phyloP scores from a whole-genome alignment of 2,888 invertebrate genomes.

The Orthonevra nobilis region DNA sequence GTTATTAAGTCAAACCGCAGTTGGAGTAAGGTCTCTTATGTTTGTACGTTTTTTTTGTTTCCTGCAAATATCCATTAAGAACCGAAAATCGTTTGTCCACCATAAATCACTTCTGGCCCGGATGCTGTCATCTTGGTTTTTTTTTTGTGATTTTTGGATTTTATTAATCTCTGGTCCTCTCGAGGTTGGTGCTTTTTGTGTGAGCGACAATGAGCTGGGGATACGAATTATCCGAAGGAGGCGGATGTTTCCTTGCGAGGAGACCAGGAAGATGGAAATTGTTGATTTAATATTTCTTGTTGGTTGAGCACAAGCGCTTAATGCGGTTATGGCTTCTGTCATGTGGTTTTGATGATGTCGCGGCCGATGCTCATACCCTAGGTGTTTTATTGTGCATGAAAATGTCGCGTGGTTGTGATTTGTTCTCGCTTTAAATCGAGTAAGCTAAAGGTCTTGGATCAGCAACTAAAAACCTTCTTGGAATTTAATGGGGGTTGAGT shows the following conservation, averaged over 20 bases:
- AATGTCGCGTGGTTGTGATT: conserved; percentile 64
- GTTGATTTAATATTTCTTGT: background rate
- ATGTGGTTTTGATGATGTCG: conserved; percentile 61
- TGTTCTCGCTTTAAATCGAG: conserved; percentile 63
- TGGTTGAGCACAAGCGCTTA: conserved; percentile 47
- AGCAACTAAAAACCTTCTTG: background rate
- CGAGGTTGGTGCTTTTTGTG: background rate
- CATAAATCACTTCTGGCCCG: conserved; percentile 68
- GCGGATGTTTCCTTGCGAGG: conserved; percentile 24
- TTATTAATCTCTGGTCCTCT: conserved; percentile 57
- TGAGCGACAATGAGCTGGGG: conserved; percentile 13
- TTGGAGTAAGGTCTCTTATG: background rate
- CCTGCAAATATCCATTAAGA: conserved; percentile 45
- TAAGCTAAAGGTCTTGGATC: conserved; percentile 27
- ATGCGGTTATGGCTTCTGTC: conserved; percentile 64
- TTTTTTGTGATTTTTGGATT: conserved; percentile 40
- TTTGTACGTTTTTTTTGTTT: conserved; percentile 16
- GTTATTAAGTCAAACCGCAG: conserved; percentile 60
- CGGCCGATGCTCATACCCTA: conserved; percentile 37
- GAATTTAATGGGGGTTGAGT: too few species aligned
- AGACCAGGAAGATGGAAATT: conserved; percentile 27
- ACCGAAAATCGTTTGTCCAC: conserved; percentile 68
- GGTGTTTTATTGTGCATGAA: conserved; percentile 35
- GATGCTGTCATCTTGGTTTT: conserved; percentile 67
- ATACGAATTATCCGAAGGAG: conserved; percentile 43